Percentiles rank a stretch among this genome's conserved stretches.
Conservation (phyloP, 2,888 invertebrate genomes). For the Stenodera caucasica region DNA sequence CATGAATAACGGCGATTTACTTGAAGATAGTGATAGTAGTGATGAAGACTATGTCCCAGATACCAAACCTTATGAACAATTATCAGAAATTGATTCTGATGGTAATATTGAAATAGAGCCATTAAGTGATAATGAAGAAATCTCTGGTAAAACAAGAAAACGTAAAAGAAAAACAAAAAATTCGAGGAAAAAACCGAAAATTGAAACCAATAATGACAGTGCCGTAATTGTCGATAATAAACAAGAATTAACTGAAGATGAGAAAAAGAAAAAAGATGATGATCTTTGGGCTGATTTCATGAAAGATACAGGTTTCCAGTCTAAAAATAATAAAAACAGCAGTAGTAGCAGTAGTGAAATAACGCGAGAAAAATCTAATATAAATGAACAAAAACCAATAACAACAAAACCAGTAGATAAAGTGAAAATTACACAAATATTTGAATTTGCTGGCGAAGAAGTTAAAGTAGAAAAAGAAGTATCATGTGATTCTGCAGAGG, state of each 20-base stretch:
- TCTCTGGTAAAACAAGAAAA: conserved; percentile 37
- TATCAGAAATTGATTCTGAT: conserved; percentile 69
- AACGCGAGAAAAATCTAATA: conserved; percentile 17
- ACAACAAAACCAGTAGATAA: conserved; percentile 48
- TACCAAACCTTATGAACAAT: conserved; percentile 60
- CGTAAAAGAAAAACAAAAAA: conserved; percentile 41
- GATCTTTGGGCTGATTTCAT: conserved; percentile 80
- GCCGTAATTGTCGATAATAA: conserved; percentile 34
- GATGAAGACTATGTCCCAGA: conserved; percentile 79
- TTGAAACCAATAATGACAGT: conserved; percentile 29
- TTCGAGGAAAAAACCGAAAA: conserved; percentile 39
- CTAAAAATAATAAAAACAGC: conserved; percentile 36
- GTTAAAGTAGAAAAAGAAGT: conserved; percentile 68
- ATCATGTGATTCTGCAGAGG: conserved; percentile 58
- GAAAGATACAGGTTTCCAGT: conserved; percentile 65
- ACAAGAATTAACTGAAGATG: conserved; percentile 58
- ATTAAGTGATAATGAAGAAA: conserved; percentile 59
- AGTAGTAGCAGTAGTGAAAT: conserved; percentile 19
- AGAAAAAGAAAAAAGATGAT: conserved; percentile 72
- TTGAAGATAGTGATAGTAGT: conserved; percentile 72
- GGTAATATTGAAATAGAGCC: conserved; percentile 66
- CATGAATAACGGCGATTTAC: conserved; percentile 53
- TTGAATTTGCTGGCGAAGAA: conserved; percentile 89
- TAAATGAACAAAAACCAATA: conserved; percentile 31
- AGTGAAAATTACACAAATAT: conserved; percentile 68